A percentile compares a stretch with the other conserved stretches of the same genome.
phyloP scores from a whole-genome alignment of 1,140 invertebrate species.

The Goniozus legneri region DNA sequence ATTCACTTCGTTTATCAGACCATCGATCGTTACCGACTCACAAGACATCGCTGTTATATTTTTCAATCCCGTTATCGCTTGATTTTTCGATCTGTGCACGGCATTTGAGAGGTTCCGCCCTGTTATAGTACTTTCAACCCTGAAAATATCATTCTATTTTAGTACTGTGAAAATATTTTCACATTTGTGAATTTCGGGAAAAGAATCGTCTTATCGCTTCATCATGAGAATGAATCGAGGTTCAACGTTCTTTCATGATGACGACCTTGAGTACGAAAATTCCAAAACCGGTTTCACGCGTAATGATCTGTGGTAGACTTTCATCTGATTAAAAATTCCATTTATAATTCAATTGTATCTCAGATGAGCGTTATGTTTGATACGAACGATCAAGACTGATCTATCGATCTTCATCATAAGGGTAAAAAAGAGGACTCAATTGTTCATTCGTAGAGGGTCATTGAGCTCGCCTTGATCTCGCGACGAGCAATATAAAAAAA shows the following conservation, averaged over 20 bases:
- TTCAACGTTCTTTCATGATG: not conserved
- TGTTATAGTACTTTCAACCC: slow-evolving; percentile 25
- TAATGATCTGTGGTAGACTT: no score
- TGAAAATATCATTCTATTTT: slow-evolving; percentile 6
- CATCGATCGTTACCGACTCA: slow-evolving; percentile 20
- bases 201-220: not conserved
- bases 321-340: no score
- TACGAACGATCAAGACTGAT: no score
- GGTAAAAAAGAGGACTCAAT: no score
- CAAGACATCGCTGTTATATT: slow-evolving; percentile 25
- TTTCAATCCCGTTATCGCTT: slow-evolving; percentile 24
- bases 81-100: slow-evolving; percentile 23
- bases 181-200: not conserved
- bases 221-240: not conserved
- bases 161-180: not conserved
- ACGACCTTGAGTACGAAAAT: not conserved
- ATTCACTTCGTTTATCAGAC: slow-evolving; percentile 31
- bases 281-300: no score
- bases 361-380: no score
- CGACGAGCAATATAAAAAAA: no score
- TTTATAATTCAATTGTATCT: no score
- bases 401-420: no score
- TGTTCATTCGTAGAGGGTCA: no score
- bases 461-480: no score
- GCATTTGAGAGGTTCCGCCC: slow-evolving; percentile 15